Evolutionary conservation across 2,888 invertebrate genomes (phyloP).

Genomic region (Polyploca ridens): DNA sequence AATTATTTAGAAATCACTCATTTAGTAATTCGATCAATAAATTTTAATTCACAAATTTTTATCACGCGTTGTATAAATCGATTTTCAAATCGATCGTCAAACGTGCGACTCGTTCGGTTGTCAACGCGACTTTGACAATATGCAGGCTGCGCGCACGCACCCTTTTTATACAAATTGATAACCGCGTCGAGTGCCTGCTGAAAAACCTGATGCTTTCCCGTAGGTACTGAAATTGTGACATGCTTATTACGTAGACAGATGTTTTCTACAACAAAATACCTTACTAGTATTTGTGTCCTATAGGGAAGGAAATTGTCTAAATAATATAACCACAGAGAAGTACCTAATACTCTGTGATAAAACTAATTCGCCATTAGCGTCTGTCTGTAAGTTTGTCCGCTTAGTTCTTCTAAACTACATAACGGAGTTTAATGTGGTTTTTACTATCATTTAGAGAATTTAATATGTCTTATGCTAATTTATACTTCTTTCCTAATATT

Average conservation of each 20-base stretch:
- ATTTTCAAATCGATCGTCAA: neutral
- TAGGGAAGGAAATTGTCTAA: too few relatives aligned
- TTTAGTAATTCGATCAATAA: neutral
- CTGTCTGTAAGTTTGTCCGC: too few relatives aligned
- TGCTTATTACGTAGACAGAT: neutral
- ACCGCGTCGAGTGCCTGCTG: neutral
- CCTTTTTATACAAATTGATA: constrained; percentile 31
- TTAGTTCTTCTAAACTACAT: too few relatives aligned
- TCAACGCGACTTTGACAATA: constrained; percentile 21
- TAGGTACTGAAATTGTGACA: neutral
- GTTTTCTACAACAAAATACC: neutral
- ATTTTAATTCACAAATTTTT: neutral
- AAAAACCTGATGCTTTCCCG: constrained; percentile 20
- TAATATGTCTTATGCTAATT: too few relatives aligned
- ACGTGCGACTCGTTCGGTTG: constrained; percentile 3
- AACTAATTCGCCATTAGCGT: too few relatives aligned
- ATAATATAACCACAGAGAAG: too few relatives aligned
- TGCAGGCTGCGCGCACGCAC: constrained; percentile 26
- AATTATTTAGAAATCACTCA: neutral
- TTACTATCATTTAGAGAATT: too few relatives aligned
- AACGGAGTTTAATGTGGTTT: too few relatives aligned
- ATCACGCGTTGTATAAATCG: neutral
- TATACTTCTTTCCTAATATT: too few relatives aligned
- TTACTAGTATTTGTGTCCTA: too few relatives aligned
- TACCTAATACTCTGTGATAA: too few relatives aligned